Evolutionary conservation across 2,888 invertebrate species (phyloP).

Genomic region (Cephalotes varians): DNA sequence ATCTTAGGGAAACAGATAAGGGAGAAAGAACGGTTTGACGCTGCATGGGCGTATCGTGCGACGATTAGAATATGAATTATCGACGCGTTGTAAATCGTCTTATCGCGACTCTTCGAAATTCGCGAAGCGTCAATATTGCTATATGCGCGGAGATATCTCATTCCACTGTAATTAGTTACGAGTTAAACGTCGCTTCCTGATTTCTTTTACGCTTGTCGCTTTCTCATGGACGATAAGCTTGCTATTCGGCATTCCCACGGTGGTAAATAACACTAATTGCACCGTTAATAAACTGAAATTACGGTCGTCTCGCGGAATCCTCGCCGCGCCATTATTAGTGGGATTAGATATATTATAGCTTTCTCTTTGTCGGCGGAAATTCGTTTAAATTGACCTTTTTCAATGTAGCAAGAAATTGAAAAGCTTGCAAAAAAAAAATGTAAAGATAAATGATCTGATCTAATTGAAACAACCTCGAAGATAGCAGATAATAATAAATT

Average conservation of each 20-base stretch:
- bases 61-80: constrained; percentile 62
- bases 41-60: constrained; percentile 1
- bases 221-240: constrained; percentile 57
- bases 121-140: constrained; percentile 5
- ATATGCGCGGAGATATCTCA: constrained; percentile 37
- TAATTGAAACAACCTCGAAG: background rate
- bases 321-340: constrained; percentile 40
- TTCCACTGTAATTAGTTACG: constrained; percentile 40
- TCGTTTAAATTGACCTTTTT: constrained; percentile 43
- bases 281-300: constrained; percentile 69
- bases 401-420: constrained; percentile 35
- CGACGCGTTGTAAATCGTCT: constrained; percentile 41
- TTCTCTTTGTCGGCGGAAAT: constrained; percentile 58
- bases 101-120: constrained; percentile 53
- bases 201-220: constrained; percentile 55
- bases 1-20: constrained; percentile 24
- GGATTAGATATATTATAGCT: constrained; percentile 56
- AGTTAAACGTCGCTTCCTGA: constrained; percentile 51
- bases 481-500: constrained; percentile 1
- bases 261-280: constrained; percentile 65
- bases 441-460: background rate
- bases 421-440: background rate
- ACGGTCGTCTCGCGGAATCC: constrained; percentile 47
- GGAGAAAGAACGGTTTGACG: background rate
- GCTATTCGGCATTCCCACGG: constrained; percentile 67